phyloP scores from a whole-genome alignment of 1,140 invertebrate genomes.

The Drosophila tani region DNA sequence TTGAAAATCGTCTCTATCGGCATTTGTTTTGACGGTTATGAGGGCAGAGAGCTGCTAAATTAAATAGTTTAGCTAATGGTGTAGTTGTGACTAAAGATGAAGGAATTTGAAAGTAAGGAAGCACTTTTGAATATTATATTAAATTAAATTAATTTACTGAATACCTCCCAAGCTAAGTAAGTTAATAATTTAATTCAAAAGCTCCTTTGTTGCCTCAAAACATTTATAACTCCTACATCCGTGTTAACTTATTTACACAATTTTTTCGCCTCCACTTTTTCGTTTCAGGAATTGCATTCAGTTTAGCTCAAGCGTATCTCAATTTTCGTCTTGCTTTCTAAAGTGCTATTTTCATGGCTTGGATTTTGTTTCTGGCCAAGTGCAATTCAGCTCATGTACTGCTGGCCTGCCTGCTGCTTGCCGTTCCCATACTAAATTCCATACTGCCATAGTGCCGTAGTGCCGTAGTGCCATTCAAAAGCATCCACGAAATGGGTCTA shows the following conservation, averaged over 20 bases:
- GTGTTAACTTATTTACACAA: neutral
- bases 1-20: neutral
- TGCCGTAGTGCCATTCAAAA: conserved; percentile 20
- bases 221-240: neutral
- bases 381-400: conserved; percentile 37
- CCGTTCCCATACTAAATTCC: neutral
- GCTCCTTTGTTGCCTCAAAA: neutral
- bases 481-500: conserved; percentile 65
- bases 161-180: too few species aligned
- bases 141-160: too few species aligned
- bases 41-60: too few species aligned
- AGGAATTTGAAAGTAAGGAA: neutral
- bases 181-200: neutral
- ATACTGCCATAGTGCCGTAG: neutral
- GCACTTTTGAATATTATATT: too few species aligned
- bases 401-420: neutral
- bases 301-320: conserved; percentile 19
- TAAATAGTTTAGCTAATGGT: neutral
- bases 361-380: conserved; percentile 24
- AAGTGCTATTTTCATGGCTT: conserved; percentile 16
- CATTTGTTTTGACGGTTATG: neutral
- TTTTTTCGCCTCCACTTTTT: neutral
- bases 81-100: too few species aligned
- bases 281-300: neutral
- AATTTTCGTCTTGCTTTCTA: conserved; percentile 13